A percentile compares a stretch with the other conserved stretches of the same genome.
Conservation (phyloP, 2,888 invertebrate species). For the Phortica magna region DNA sequence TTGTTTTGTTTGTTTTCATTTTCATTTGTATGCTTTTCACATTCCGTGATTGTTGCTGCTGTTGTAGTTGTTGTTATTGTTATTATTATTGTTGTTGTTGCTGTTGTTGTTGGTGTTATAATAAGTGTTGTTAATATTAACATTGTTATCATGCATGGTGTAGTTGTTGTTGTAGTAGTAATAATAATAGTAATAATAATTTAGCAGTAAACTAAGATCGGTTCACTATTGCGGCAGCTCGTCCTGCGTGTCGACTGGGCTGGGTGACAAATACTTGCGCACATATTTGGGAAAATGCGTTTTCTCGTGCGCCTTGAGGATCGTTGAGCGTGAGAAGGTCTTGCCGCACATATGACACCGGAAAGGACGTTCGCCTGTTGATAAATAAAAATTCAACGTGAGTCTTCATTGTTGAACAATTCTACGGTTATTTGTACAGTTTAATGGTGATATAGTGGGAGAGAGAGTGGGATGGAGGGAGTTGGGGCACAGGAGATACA, state of each 20-base stretch:
- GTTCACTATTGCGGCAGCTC: constrained; percentile 86
- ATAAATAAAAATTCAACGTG: neutral
- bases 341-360: constrained; percentile 93
- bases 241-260: constrained; percentile 90
- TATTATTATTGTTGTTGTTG: constrained; percentile 58
- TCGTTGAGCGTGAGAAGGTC: constrained; percentile 93
- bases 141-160: constrained; percentile 68
- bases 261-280: constrained; percentile 92
- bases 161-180: constrained; percentile 74
- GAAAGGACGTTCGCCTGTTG: constrained; percentile 89
- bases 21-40: constrained; percentile 9
- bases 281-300: constrained; percentile 95
- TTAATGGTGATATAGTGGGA: neutral
- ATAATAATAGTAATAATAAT: constrained; percentile 78
- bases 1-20: neutral
- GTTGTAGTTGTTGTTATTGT: constrained; percentile 47
- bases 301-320: constrained; percentile 94
- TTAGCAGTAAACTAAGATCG: constrained; percentile 78
- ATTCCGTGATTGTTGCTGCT: neutral
- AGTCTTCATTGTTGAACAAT: neutral
- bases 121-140: constrained; percentile 77
- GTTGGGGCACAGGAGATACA: constrained; percentile 40
- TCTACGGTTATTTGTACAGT: constrained; percentile 27
- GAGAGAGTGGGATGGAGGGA: constrained; percentile 12
- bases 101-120: constrained; percentile 69